These are phyloP conservation scores for Dunckerocampus dactyliophorus DNA, from an alignment of 2,113 vertebrate species.

Conservation along the genomic window DNA sequence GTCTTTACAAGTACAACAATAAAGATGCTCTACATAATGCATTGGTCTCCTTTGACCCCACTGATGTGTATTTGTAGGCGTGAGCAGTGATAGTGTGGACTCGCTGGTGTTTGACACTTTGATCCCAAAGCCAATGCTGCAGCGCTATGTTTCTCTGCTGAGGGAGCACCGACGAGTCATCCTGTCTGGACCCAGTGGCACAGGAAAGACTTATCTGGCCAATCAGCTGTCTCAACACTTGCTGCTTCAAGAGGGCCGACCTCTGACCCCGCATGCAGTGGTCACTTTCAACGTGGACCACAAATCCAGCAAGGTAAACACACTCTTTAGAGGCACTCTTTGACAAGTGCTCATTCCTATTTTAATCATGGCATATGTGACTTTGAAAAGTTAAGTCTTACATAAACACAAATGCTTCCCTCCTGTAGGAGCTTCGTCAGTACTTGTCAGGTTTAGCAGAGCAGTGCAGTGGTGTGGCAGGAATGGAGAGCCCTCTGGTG, in stretches of 20 bases:
- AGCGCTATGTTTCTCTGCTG: conserved; percentile 90
- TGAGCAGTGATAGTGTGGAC: conserved; percentile 82
- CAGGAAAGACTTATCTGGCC: conserved; percentile 92
- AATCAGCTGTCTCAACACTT: conserved; percentile 85
- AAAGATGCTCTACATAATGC: neutral
- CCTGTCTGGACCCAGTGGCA: conserved; percentile 91
- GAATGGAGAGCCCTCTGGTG: conserved; percentile 85
- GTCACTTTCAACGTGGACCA: conserved; percentile 96
- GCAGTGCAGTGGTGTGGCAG: conserved; percentile 82
- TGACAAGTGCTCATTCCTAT: neutral
- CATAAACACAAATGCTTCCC: neutral
- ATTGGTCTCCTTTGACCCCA: neutral
- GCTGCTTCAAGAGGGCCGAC: conserved; percentile 82
- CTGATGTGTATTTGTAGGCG: conserved; percentile 66
- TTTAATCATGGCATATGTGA: neutral
- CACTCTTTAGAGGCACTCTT: neutral
- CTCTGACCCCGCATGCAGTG: conserved; percentile 78
- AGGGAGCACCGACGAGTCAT: conserved; percentile 90
- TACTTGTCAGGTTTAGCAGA: conserved; percentile 91
- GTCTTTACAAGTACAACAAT: no score
- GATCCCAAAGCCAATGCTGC: conserved; percentile 91
- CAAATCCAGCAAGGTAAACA: conserved; percentile 91
- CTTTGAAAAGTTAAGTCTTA: neutral
- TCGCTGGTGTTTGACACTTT: conserved; percentile 89
- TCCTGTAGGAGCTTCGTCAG: conserved; percentile 84